Percentiles rank a stretch among this genome's conserved stretches.
Evolutionary conservation across 2,113 vertebrate species (phyloP).

Genomic region (Macheiramphus alcinus): DNA sequence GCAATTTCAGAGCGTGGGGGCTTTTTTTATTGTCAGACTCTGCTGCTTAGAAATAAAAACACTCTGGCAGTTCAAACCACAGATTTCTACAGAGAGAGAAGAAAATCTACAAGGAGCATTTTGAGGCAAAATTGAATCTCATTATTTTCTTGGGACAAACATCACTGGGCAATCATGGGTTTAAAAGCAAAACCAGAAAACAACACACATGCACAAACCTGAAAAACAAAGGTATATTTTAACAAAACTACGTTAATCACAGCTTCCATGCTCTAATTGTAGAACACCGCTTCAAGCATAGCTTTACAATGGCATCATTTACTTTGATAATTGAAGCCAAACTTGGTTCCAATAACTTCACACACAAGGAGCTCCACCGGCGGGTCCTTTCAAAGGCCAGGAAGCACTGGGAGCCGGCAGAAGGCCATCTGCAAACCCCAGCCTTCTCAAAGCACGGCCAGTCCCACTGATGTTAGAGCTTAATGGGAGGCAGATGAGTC

Average conservation of each 20-base stretch:
- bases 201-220: background rate
- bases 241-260: conserved; percentile 13
- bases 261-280: conserved; percentile 12
- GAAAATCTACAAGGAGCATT: background rate
- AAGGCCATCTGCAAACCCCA: conserved; percentile 75
- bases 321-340: conserved; percentile 80
- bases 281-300: conserved; percentile 30
- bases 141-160: background rate
- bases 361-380: conserved; percentile 71
- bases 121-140: background rate
- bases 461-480: conserved; percentile 58
- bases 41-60: background rate
- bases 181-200: background rate
- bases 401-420: conserved; percentile 75
- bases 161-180: background rate
- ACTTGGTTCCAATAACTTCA: conserved; percentile 74
- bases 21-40: background rate
- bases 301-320: conserved; percentile 75
- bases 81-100: background rate
- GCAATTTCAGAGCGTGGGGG: background rate
- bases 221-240: background rate
- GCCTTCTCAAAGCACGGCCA: conserved; percentile 71
- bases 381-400: conserved; percentile 79
- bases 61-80: background rate
- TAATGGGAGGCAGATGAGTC: conserved; percentile 58